Evolutionary conservation across 2,113 vertebrate genomes (phyloP).

Genomic region (Ancistrus triradiatus): DNA sequence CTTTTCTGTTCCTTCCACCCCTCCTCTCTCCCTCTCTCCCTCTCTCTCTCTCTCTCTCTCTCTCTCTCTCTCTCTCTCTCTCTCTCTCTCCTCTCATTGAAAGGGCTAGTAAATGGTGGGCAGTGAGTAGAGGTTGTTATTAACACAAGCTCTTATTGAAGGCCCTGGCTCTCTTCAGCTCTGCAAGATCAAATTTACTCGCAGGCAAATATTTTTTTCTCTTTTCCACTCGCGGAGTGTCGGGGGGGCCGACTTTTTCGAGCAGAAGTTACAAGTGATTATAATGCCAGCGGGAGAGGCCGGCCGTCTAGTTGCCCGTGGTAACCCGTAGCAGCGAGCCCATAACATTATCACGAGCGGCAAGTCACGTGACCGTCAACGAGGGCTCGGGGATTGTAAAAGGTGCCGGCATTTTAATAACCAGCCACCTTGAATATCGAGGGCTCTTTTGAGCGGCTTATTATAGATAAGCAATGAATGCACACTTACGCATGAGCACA

Average conservation of each 20-base stretch:
- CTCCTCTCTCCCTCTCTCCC: slow-evolving; percentile 15
- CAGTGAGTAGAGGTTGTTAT: slow-evolving; percentile 30
- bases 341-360: slow-evolving; percentile 45
- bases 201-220: slow-evolving; percentile 66
- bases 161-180: slow-evolving; percentile 47
- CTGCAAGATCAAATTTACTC: slow-evolving; percentile 55
- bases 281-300: slow-evolving; percentile 47
- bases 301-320: slow-evolving; percentile 52
- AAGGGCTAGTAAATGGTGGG: slow-evolving; percentile 38
- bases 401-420: slow-evolving; percentile 47
- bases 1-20: slow-evolving; percentile 58
- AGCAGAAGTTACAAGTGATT: slow-evolving; percentile 50
- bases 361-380: slow-evolving; percentile 59
- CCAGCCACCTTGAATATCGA: background rate
- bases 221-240: slow-evolving; percentile 45
- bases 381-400: slow-evolving; percentile 53
- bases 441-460: no score
- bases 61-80: background rate
- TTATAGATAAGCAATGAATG: background rate
- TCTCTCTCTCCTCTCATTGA: slow-evolving; percentile 25
- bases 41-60: slow-evolving; percentile 11
- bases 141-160: slow-evolving; percentile 48
- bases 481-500: background rate
- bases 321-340: slow-evolving; percentile 49
- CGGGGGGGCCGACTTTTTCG: background rate